Percentiles rank a stretch among this genome's conserved stretches.
Conservation (phyloP, 2,888 invertebrate genomes). For the Eupsilia transversa region DNA sequence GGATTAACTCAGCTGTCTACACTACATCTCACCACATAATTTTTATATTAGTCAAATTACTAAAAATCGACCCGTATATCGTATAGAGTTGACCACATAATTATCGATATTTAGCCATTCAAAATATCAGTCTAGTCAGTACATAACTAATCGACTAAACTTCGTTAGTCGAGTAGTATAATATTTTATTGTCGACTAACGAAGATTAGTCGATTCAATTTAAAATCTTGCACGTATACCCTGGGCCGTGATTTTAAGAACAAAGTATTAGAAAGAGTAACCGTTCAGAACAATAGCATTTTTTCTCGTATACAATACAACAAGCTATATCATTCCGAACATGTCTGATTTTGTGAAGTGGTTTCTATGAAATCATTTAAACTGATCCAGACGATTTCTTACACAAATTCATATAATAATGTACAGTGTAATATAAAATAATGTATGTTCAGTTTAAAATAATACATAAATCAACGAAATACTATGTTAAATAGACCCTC, state of each 20-base stretch:
- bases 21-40: neutral
- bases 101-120: constrained; percentile 26
- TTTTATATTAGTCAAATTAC: neutral
- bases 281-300: neutral
- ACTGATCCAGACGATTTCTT: constrained; percentile 56
- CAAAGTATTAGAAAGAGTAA: neutral
- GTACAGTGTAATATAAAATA: constrained; percentile 17
- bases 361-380: constrained; percentile 5
- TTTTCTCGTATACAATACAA: neutral
- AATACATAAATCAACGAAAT: constrained; percentile 47
- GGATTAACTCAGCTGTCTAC: constrained; percentile 13
- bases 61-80: constrained; percentile 15
- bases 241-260: neutral
- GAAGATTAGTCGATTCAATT: constrained; percentile 26
- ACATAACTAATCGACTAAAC: no score
- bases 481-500: constrained; percentile 56
- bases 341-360: neutral
- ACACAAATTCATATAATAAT: constrained; percentile 32
- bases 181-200: constrained; percentile 49
- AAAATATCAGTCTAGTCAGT: constrained; percentile 50
- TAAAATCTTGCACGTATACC: constrained; percentile 23
- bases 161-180: no score
- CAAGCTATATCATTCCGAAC: constrained; percentile 8
- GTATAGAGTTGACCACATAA: constrained; percentile 7
- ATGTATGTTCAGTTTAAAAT: constrained; percentile 36